Conservation (phyloP, 2,888 invertebrate species). For the Tortricodes alternella region DNA sequence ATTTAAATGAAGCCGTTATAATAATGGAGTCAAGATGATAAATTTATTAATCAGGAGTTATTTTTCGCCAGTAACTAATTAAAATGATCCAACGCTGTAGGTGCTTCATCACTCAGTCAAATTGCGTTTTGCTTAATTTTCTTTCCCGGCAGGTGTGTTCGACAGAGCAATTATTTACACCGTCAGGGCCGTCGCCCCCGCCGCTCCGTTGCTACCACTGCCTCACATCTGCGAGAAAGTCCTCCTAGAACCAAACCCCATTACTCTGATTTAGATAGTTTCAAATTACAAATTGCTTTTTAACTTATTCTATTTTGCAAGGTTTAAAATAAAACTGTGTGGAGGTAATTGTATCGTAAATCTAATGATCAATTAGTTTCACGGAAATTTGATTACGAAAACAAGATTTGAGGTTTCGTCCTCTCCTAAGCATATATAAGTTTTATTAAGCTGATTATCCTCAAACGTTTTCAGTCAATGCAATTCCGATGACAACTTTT, state of each 20-base stretch:
- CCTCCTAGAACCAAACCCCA: conserved; percentile 59
- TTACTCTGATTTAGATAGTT: conserved; percentile 68
- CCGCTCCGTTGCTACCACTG: conserved; percentile 41
- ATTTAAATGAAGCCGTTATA: conserved; percentile 43
- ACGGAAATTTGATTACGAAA: conserved; percentile 6
- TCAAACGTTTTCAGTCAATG: not conserved
- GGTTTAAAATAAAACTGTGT: conserved; percentile 38
- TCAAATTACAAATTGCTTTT: conserved; percentile 56
- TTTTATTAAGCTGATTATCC: not conserved
- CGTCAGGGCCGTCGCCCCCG: conserved; percentile 75
- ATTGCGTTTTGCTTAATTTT: conserved; percentile 83
- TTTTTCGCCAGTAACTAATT: conserved; percentile 78
- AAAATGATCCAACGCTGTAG: conserved; percentile 74
- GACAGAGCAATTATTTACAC: conserved; percentile 83
- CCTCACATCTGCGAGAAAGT: conserved; percentile 46
- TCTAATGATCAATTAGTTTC: conserved; percentile 40
- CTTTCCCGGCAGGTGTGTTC: conserved; percentile 82
- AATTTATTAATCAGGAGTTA: conserved; percentile 67
- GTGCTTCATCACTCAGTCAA: conserved; percentile 82
- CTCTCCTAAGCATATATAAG: not conserved
- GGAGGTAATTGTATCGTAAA: conserved; percentile 46
- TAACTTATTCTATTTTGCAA: conserved; percentile 44
- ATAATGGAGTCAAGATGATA: conserved; percentile 63
- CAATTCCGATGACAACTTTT: conserved; percentile 2
- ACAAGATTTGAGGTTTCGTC: not conserved